Percentiles rank a stretch among this genome's conserved stretches.
These are phyloP conservation scores for Otolemur crassicaudatus DNA, from an alignment of 2,797 vertebrate species.

Conservation along the genomic window DNA sequence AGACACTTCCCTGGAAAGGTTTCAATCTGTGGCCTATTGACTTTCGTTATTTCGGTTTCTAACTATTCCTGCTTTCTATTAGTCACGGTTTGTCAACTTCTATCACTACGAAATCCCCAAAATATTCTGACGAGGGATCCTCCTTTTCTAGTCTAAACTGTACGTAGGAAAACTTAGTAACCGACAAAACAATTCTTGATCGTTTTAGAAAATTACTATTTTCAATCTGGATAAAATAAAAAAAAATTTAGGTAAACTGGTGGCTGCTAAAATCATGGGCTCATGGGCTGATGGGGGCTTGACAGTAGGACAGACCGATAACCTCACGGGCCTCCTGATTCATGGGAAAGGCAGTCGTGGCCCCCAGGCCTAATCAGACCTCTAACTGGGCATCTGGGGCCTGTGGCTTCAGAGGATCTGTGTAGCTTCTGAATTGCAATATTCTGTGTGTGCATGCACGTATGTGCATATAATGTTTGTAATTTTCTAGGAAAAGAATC, in stretches of 20 bases:
- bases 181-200: neutral
- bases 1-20: neutral
- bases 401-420: neutral
- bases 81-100: conserved; percentile 2
- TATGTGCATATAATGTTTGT: neutral
- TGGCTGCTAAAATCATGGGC: neutral
- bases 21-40: neutral
- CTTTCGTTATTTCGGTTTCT: neutral
- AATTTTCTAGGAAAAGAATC: conserved; percentile 21
- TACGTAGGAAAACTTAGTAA: neutral
- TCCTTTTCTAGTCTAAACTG: neutral
- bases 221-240: neutral
- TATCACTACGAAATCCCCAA: neutral
- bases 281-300: neutral
- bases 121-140: conserved; percentile 2
- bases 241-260: neutral
- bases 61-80: neutral
- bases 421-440: neutral
- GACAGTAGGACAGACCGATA: neutral
- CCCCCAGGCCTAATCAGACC: neutral
- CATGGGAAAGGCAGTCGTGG: neutral
- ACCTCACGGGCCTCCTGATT: neutral
- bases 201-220: conserved; percentile 1
- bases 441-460: neutral
- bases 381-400: neutral